phyloP scores from a whole-genome alignment of 92 coral and sea anemone species.

The Phymanthus crucifer region DNA sequence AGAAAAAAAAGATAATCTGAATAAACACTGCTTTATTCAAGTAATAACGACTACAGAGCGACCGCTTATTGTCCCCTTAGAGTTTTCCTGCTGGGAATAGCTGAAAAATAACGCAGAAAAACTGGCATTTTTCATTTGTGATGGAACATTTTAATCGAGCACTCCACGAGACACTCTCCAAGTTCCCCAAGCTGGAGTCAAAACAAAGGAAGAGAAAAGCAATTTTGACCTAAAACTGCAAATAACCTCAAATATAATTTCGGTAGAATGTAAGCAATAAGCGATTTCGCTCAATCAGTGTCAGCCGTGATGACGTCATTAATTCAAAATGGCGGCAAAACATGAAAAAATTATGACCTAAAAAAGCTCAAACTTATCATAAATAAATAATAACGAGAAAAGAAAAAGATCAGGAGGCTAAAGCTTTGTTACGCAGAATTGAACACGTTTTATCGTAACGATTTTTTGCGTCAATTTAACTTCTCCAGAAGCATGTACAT shows the following conservation, averaged over 20 bases:
- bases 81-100: neutral
- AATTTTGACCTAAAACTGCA: neutral
- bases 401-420: neutral
- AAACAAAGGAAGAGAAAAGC: neutral
- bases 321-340: neutral
- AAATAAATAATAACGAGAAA: no score
- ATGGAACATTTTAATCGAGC: neutral
- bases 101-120: neutral
- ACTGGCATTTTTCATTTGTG: neutral
- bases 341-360: neutral
- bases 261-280: neutral
- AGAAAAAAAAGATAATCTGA: neutral
- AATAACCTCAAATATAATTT: neutral
- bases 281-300: neutral
- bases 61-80: no score
- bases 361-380: neutral
- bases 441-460: neutral
- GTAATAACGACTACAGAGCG: neutral
- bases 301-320: neutral
- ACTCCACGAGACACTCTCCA: neutral
- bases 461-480: neutral
- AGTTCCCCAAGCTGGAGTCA: neutral
- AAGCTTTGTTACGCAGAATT: neutral
- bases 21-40: neutral
- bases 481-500: no score